phyloP scores from a whole-genome alignment of 2,888 invertebrate species.

The Galeruca laticollis region DNA sequence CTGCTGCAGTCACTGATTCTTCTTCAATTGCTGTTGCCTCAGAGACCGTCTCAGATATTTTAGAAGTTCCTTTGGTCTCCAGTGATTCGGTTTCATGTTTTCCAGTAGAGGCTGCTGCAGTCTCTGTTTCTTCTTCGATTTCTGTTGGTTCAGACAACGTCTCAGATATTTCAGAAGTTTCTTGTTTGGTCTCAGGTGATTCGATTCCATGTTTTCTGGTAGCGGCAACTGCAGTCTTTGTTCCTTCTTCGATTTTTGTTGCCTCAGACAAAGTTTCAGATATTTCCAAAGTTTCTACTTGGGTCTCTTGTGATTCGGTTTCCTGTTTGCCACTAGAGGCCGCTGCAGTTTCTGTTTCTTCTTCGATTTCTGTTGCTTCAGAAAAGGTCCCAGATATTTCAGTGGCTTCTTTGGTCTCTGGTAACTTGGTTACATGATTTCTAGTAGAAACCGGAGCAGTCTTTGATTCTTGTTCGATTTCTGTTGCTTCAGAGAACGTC shows the following conservation, averaged over 20 bases:
- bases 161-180: neutral
- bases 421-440: neutral
- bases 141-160: neutral
- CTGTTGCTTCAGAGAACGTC: neutral
- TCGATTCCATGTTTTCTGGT: neutral
- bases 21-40: neutral
- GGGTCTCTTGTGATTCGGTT: neutral
- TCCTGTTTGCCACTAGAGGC: neutral
- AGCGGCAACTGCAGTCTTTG: neutral
- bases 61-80: neutral
- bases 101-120: neutral
- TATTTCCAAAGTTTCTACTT: neutral
- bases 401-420: too few relatives aligned
- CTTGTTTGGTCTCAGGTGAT: too few relatives aligned
- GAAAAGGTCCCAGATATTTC: neutral
- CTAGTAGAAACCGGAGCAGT: neutral
- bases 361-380: too few relatives aligned
- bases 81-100: neutral
- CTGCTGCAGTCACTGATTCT: neutral
- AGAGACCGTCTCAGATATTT: neutral
- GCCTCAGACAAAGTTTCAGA: neutral
- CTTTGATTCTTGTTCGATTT: too few relatives aligned
- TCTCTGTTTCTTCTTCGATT: neutral
- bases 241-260: neutral
- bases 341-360: too few relatives aligned